Conservation (phyloP, 2,888 invertebrate genomes). For the Aporophyla nigra region DNA sequence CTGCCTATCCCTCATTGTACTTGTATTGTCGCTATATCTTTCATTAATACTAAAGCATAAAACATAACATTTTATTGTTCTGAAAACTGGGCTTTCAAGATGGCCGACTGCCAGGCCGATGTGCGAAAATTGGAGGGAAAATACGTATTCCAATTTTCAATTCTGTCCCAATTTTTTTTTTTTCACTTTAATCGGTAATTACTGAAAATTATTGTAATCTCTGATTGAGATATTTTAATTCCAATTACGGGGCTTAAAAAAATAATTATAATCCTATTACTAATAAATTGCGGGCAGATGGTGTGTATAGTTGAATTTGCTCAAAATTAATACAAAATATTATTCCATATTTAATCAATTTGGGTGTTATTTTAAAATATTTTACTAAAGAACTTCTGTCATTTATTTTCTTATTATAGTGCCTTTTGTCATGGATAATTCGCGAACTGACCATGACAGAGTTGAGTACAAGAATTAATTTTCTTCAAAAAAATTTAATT, state of each 20-base stretch:
- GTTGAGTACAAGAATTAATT: not conserved
- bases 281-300: conserved; percentile 54
- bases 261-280: not conserved
- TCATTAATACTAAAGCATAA: not conserved
- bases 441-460: conserved; percentile 23
- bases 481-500: conserved; percentile 19
- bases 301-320: conserved; percentile 65
- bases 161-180: not conserved
- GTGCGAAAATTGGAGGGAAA: not conserved
- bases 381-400: not conserved
- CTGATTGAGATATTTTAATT: not conserved
- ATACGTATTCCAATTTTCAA: conserved; percentile 28
- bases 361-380: conserved; percentile 11
- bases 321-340: conserved; percentile 62
- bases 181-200: conserved; percentile 11
- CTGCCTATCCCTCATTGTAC: conserved; percentile 30
- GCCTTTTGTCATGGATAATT: conserved; percentile 21
- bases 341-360: conserved; percentile 47
- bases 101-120: not conserved
- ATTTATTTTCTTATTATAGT: not conserved
- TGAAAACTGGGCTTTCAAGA: not conserved
- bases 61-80: not conserved
- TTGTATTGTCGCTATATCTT: conserved; percentile 36
- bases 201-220: not conserved
- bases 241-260: not conserved